These are phyloP conservation scores for Lycaena phlaeas DNA, from an alignment of 2,888 invertebrate species.

Conservation along the genomic window DNA sequence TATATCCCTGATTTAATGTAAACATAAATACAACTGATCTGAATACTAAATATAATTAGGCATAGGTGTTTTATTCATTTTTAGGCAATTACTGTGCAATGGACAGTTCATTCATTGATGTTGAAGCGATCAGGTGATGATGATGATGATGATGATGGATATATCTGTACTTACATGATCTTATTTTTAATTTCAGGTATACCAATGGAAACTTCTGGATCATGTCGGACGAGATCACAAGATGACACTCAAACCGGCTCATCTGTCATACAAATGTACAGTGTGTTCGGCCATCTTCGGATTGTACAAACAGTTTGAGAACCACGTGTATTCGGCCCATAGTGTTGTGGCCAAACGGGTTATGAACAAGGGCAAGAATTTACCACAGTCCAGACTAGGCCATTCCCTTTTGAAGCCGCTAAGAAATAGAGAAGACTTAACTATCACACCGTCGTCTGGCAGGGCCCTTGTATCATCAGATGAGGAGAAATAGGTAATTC, in stretches of 20 bases:
- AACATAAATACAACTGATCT: too few relatives aligned
- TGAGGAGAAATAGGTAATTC: slow-evolving; percentile 34
- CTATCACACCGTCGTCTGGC: slow-evolving; percentile 67
- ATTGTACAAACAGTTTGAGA: slow-evolving; percentile 96
- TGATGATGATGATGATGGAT: too few relatives aligned
- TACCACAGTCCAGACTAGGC: slow-evolving; percentile 27
- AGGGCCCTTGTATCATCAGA: slow-evolving; percentile 15
- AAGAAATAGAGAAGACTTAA: slow-evolving; percentile 91
- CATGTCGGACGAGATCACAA: slow-evolving; percentile 95
- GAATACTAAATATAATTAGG: too few relatives aligned
- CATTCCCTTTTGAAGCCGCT: slow-evolving; percentile 78
- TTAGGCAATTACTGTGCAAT: too few relatives aligned
- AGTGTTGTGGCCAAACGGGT: slow-evolving; percentile 88
- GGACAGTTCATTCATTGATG: too few relatives aligned
- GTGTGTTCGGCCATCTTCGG: slow-evolving; percentile 95
- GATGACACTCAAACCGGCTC: slow-evolving; percentile 92
- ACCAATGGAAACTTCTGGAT: slow-evolving; percentile 93
- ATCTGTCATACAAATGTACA: slow-evolving; percentile 94
- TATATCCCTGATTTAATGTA: too few relatives aligned
- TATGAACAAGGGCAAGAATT: slow-evolving; percentile 46
- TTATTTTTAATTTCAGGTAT: slow-evolving; percentile 77
- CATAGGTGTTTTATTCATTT: too few relatives aligned
- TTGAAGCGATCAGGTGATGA: too few relatives aligned
- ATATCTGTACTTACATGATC: not conserved
- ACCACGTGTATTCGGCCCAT: slow-evolving; percentile 94